Conservation (phyloP, 2,113 vertebrate species). For the Ginglymostoma cirratum region DNA sequence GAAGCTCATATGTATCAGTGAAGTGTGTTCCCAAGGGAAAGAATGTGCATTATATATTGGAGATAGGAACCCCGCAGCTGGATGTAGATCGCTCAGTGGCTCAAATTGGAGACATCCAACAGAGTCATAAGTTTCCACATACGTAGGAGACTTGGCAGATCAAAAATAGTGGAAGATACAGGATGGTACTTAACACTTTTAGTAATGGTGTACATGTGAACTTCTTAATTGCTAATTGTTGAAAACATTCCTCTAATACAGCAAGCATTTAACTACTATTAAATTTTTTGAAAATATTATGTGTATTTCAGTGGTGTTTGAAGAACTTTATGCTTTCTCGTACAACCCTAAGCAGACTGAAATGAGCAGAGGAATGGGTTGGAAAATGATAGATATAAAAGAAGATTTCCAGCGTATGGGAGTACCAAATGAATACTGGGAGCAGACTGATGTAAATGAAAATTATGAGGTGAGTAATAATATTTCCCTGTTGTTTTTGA, state of each 20-base stretch:
- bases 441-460: slow-evolving; percentile 60
- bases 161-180: background rate
- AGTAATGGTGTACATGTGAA: background rate
- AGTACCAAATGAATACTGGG: slow-evolving; percentile 63
- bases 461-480: slow-evolving; percentile 61
- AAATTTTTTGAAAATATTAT: background rate
- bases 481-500: background rate
- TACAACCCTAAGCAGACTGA: slow-evolving; percentile 66
- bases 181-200: background rate
- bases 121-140: background rate
- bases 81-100: background rate
- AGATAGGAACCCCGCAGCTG: background rate
- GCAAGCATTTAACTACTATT: background rate
- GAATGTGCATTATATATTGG: background rate
- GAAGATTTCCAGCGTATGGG: slow-evolving; percentile 67
- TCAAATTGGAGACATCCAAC: background rate
- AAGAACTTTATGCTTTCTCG: slow-evolving; percentile 71
- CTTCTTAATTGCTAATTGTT: background rate
- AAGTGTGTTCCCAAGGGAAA: background rate
- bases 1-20: background rate
- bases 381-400: slow-evolving; percentile 58
- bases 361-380: slow-evolving; percentile 57
- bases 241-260: background rate
- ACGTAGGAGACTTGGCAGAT: background rate
- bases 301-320: slow-evolving; percentile 51